Evolutionary conservation across 2,797 vertebrate genomes (phyloP).

Genomic region (Clamator glandarius): DNA sequence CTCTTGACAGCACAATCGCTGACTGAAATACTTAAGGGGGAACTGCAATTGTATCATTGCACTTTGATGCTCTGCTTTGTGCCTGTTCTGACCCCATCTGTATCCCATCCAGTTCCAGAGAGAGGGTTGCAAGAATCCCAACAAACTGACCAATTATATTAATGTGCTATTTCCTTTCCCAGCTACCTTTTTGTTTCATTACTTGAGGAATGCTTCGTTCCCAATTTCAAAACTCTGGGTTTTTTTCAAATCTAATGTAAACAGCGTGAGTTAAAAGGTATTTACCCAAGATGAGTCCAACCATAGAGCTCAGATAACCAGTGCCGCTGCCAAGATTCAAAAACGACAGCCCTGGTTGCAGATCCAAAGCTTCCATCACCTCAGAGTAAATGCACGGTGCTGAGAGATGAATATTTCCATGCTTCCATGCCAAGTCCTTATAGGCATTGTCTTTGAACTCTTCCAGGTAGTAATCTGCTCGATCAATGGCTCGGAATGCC

Average conservation of each 20-base stretch:
- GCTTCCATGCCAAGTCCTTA: slow-evolving; percentile 96
- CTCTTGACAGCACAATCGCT: neutral
- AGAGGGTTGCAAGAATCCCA: neutral
- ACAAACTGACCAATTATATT: neutral
- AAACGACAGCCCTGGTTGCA: slow-evolving; percentile 94
- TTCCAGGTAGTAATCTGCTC: slow-evolving; percentile 95
- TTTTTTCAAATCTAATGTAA: neutral
- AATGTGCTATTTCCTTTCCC: neutral
- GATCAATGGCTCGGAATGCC: slow-evolving; percentile 92
- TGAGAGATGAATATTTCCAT: slow-evolving; percentile 96
- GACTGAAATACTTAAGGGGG: neutral
- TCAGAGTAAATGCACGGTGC: slow-evolving; percentile 98
- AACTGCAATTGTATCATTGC: neutral
- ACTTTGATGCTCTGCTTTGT: neutral
- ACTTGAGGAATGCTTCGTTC: neutral
- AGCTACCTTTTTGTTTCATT: neutral
- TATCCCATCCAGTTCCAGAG: neutral
- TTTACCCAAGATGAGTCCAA: slow-evolving; percentile 94
- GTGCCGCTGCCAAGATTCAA: slow-evolving; percentile 97
- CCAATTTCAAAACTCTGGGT: neutral
- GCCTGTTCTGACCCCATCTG: neutral
- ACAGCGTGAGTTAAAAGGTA: neutral
- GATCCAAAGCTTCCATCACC: slow-evolving; percentile 97
- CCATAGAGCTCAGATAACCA: slow-evolving; percentile 98
- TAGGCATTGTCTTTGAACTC: slow-evolving; percentile 95